Evolutionary conservation across 2,888 invertebrate species (phyloP).

Genomic region (Auanema freiburgensis): DNA sequence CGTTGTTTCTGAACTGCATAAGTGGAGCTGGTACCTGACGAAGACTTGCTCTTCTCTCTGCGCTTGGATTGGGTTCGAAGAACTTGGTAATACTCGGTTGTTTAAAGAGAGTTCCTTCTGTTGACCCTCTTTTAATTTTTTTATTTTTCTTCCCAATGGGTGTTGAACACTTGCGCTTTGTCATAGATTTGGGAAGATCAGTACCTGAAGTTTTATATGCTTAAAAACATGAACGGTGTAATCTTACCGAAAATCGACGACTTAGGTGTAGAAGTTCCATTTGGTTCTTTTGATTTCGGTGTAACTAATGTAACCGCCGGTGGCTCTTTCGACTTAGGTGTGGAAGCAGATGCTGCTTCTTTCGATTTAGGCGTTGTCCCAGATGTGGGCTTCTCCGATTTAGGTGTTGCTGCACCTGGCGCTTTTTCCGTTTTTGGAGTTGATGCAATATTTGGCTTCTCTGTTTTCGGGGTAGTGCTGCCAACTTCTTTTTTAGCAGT

Average conservation of each 20-base stretch:
- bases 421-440: not conserved
- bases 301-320: too few species aligned
- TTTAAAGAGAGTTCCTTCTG: not conserved
- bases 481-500: not conserved
- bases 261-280: too few species aligned
- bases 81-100: not conserved
- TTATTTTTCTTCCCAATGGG: too few species aligned
- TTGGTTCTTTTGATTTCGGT: too few species aligned
- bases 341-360: constrained; percentile 2
- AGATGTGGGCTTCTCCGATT: not conserved
- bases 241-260: too few species aligned
- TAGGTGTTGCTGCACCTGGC: not conserved
- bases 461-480: not conserved
- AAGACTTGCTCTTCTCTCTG: not conserved
- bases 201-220: too few species aligned
- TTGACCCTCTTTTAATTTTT: too few species aligned
- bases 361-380: constrained; percentile 14
- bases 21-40: not conserved
- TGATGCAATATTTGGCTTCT: not conserved
- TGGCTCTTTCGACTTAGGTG: too few species aligned
- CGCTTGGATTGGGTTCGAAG: not conserved
- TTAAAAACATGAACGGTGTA: too few species aligned
- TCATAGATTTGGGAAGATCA: too few species aligned
- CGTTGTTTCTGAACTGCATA: constrained; percentile 4
- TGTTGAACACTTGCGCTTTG: too few species aligned